Base-by-base conservation (phyloP, 2,888 invertebrate genomes). In the Blastobasis lacticolella region DNA sequence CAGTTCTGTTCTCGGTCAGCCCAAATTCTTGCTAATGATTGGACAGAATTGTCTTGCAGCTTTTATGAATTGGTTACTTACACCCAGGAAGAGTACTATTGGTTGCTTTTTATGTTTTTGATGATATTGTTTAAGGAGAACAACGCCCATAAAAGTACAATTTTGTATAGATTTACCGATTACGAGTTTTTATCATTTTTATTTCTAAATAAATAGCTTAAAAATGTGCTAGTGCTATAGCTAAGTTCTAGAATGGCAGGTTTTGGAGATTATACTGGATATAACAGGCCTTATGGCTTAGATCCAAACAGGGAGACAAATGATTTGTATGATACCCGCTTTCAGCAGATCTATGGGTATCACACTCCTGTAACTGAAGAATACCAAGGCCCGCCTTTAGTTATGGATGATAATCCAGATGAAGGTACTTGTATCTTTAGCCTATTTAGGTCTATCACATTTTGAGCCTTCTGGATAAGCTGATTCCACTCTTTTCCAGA, bases 281-380 rank as follows among this genome's bases (percentile, higher is more conserved):
- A 81, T 58, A 86, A 86, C 56, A 75, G 88, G 56, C 88, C 88
- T 1, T 87, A 65, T 64, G 84, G 85, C 46, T 63, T 88, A 52
- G 87, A 88, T 70, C 83, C 79, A 6, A 82, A 85, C 60, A 76
- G 77, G 59, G 87, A 88, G 71, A 75, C 79, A 1, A 86, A 78
- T 60, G 87, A 88, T 61, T 69, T 88, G 51, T 86, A 87, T 56
- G 87, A 88, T 71, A 82, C 85, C 49, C 82, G 88, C 45, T 88
- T 85, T 66, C 86, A 87, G 67, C 88, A 88, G 62, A 87, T 88
- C 51, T 88, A 87, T 67, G 88, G 88, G 8, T 86, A 88, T 61
- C 84, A 84, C 61, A 88, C 87, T 41, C 87, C 88, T 49, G 60
- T 83, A 60, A 87, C 81, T 49, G 87, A 88, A 59, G 88, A 88